phyloP scores from a whole-genome alignment of 2,888 invertebrate genomes.

The Pyrochroa serraticornis region DNA sequence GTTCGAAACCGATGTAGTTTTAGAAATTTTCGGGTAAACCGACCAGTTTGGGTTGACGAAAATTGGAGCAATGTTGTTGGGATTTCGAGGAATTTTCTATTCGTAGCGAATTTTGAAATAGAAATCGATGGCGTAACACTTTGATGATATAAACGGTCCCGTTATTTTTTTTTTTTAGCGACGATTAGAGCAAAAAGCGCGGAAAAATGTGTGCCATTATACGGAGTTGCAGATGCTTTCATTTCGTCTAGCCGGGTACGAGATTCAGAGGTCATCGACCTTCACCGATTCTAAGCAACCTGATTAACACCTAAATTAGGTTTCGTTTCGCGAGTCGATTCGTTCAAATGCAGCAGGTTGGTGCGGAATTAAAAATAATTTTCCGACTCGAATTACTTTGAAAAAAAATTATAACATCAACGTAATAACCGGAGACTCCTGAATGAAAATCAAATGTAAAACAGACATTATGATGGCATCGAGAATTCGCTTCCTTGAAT shows the following conservation, averaged over 20 bases:
- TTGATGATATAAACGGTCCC: constrained; percentile 3
- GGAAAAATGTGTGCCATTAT: constrained; percentile 47
- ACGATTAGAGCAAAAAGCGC: constrained; percentile 29
- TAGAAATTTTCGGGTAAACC: no score
- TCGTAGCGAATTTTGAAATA: constrained; percentile 33
- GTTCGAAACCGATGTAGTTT: no score
- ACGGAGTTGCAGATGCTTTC: constrained; percentile 44
- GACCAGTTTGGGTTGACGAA: no score
- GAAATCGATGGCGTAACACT: constrained; percentile 33
- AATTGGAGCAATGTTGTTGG: no score
- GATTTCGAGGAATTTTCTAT: no score
- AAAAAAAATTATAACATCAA: constrained; percentile 11
- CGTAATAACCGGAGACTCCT: constrained; percentile 13
- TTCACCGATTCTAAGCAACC: constrained; percentile 45
- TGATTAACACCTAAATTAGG: constrained; percentile 35
- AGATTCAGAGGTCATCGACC: constrained; percentile 42
- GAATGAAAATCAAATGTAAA: constrained; percentile 17
- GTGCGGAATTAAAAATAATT: no score
- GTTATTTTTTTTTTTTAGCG: background rate
- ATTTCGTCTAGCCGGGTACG: constrained; percentile 43
- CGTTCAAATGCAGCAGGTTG: no score
- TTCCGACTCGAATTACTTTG: no score
- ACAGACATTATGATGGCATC: constrained; percentile 6
- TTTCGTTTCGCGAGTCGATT: constrained; percentile 33
- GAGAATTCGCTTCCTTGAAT: constrained; percentile 26